Evolutionary conservation across 2,888 invertebrate species (phyloP), one percentile per base, ranked within the genome.

Genomic region (Kryphioiulus occultus): DNA sequence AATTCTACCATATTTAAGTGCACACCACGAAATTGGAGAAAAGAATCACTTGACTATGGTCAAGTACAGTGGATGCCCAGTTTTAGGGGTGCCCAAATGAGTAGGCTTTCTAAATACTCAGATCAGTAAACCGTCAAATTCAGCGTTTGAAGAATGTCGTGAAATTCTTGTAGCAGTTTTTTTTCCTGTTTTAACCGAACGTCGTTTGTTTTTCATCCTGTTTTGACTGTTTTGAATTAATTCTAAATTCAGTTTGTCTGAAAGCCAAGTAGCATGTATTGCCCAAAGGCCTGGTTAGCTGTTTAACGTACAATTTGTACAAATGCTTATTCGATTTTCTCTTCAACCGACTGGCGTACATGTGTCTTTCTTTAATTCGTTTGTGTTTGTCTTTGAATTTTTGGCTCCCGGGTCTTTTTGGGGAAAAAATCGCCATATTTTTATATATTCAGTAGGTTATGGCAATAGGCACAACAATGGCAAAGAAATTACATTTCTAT

Each of bases 201-300:
- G 9, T 26, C 68, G 22, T 26, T 19, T 68, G 68, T 68, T n/a
- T 59, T 68, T 26, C 22, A 3, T 68, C n/a, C 68, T 68, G 68
- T 26, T 68, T 68, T 68, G 68, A n/a, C 68, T 26, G 68, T 68
- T 22, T 68, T 68, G 68, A 26, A 68, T 68, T 68, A 68, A 68
- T 68, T 68, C 26, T 26, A 68, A 68, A 68, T 68, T 68, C 68
- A n/a, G 26, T 68, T 68, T 68, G 68, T 68, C 68, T 68, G 26
- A 68, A 68, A 68, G 68, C 68, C 68, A 68, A 26, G 39, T 39
- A 26, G 26, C 0, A 22, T n/a, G 9, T 68, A 26, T 68, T 68
- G 47, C 68, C 68, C 22, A 4, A 68, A 68, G 68, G 26, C 68
- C 26, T 4, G 22, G 12, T 22, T 1, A 9, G 26, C 26, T 68